phyloP scores from a whole-genome alignment of 2,888 invertebrate species.

The Brachypalpus laphriformis region DNA sequence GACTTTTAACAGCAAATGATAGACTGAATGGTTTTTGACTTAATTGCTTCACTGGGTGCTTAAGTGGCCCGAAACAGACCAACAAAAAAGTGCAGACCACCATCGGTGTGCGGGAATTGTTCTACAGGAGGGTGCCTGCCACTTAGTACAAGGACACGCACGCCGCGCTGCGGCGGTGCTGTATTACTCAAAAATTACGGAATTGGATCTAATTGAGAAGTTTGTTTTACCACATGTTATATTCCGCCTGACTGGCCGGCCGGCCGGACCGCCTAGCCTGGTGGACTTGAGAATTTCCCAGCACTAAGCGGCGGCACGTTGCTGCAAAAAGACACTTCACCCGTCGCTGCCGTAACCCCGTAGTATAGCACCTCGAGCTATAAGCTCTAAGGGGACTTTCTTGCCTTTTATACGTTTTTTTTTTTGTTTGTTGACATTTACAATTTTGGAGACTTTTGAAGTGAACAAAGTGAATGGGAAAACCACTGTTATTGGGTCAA shows the following conservation, averaged over 20 bases:
- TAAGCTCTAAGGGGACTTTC: conserved; percentile 20
- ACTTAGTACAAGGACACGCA: conserved; percentile 62
- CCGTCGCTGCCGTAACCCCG: conserved; percentile 12
- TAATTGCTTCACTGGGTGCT: conserved; percentile 73
- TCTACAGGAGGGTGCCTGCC: conserved; percentile 67
- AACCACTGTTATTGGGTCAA: conserved; percentile 47
- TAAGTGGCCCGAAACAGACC: conserved; percentile 68
- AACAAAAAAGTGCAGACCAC: conserved; percentile 50
- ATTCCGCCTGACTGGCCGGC: conserved; percentile 37
- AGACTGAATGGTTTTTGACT: conserved; percentile 74
- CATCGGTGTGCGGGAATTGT: conserved; percentile 47
- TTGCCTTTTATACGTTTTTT: too few species aligned
- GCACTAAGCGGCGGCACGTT: conserved; percentile 31
- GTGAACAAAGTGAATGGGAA: conserved; percentile 60
- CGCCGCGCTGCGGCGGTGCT: conserved; percentile 53
- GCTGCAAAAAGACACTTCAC: neutral
- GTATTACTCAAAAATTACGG: conserved; percentile 72
- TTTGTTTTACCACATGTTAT: conserved; percentile 65
- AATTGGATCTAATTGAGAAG: conserved; percentile 71
- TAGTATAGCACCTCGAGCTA: conserved; percentile 20
- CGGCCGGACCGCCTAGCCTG: neutral
- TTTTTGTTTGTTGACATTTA: conserved; percentile 14
- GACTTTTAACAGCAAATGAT: conserved; percentile 75
- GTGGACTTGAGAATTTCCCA: conserved; percentile 14
- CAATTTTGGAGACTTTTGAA: conserved; percentile 33